Conservation (phyloP, 2,113 vertebrate species). For the Coregonus clupeaformis region DNA sequence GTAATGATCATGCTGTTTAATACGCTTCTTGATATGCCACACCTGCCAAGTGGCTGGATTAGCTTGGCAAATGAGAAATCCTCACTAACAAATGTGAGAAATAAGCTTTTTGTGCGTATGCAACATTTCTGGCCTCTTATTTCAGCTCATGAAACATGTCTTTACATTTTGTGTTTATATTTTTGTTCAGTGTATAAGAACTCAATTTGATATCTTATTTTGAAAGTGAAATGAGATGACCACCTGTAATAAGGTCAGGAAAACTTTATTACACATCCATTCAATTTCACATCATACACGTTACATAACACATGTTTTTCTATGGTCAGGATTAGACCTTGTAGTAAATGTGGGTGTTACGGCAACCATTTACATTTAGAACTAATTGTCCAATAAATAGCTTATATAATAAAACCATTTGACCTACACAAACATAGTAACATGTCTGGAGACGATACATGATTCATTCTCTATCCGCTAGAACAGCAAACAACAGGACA, state of each 20-base stretch:
- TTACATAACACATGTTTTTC: conserved; percentile 25
- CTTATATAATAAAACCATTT: conserved; percentile 39
- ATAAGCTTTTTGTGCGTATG: too few species aligned
- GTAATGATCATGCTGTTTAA: too few species aligned
- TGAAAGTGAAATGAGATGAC: neutral
- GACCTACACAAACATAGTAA: neutral
- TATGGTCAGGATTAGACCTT: neutral
- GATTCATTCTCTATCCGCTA: conserved; percentile 14
- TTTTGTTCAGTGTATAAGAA: too few species aligned
- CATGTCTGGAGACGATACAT: conserved; percentile 10
- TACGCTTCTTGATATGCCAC: too few species aligned
- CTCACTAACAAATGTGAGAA: too few species aligned
- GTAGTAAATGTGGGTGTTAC: neutral
- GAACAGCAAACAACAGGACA: conserved; percentile 15
- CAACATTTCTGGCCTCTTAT: too few species aligned
- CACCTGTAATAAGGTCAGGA: conserved; percentile 16
- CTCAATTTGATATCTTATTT: too few species aligned
- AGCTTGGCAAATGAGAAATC: too few species aligned
- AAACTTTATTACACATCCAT: conserved; percentile 66
- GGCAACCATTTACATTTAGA: conserved; percentile 17
- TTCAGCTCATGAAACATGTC: too few species aligned
- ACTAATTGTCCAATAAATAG: conserved; percentile 46
- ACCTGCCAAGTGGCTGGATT: too few species aligned
- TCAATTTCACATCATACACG: conserved; percentile 59
- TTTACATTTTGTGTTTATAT: too few species aligned